phyloP scores from a whole-genome alignment of 2,888 invertebrate genomes.

The Cinara cedri region DNA sequence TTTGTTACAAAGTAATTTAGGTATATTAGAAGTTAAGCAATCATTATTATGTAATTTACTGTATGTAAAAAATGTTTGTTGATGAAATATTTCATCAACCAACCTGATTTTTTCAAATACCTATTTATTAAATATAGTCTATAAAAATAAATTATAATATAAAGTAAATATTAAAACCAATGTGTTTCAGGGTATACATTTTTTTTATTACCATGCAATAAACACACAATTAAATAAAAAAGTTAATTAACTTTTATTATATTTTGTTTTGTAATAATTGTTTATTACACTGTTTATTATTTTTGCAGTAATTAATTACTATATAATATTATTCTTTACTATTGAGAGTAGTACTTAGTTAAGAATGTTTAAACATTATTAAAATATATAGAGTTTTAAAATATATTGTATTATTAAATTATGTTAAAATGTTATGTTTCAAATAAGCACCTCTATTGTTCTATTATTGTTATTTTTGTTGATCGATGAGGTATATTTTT shows the following conservation, averaged over 20 bases:
- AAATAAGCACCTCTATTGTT: not conserved
- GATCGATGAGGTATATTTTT: not conserved
- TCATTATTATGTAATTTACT: slow-evolving; percentile 9
- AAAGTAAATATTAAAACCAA: slow-evolving; percentile 19
- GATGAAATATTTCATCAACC: not conserved
- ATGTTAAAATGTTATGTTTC: not conserved
- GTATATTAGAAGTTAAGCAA: slow-evolving; percentile 7
- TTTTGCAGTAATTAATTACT: not conserved
- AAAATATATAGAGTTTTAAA: too few relatives aligned
- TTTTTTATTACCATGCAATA: slow-evolving; percentile 42
- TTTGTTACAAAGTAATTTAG: slow-evolving; percentile 22
- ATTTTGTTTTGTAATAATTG: not conserved
- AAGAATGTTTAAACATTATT: too few relatives aligned
- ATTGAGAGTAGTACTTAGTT: not conserved
- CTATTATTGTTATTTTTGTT: not conserved
- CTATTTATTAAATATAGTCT: slow-evolving; percentile 24
- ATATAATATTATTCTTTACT: not conserved
- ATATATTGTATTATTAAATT: not conserved
- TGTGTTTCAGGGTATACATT: slow-evolving; percentile 39
- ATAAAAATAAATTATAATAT: not conserved
- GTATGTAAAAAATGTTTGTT: slow-evolving; percentile 16
- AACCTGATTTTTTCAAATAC: slow-evolving; percentile 11
- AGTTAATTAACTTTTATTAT: slow-evolving; percentile 26
- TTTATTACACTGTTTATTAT: not conserved
- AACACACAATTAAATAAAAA: slow-evolving; percentile 38